phyloP scores from a whole-genome alignment of 2,113 vertebrate species.

The Myotis davidii region DNA sequence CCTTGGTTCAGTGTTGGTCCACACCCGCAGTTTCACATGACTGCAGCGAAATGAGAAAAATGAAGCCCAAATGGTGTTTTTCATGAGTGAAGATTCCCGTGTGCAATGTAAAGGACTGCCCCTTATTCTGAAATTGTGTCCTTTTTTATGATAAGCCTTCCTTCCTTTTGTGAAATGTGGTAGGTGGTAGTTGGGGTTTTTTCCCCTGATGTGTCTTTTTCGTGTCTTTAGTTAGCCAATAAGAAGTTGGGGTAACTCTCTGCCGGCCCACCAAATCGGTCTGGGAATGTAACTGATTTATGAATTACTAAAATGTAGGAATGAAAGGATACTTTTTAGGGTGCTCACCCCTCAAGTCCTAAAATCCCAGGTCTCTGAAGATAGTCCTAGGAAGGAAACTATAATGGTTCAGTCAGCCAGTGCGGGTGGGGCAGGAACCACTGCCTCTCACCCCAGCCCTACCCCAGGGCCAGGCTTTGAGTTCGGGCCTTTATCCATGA shows the following conservation, averaged over 20 bases:
- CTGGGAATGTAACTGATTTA: neutral
- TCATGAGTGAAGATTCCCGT: neutral
- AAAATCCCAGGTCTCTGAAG: neutral
- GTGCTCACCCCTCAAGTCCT: neutral
- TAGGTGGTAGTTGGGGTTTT: neutral
- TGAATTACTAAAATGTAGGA: neutral
- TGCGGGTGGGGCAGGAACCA: neutral
- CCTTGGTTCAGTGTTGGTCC: neutral
- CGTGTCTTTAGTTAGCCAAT: neutral
- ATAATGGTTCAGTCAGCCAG: neutral
- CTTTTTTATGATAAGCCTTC: neutral
- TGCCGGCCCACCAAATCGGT: neutral
- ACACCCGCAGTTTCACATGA: neutral
- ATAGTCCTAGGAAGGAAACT: neutral
- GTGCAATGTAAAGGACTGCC: neutral
- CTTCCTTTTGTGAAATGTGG: neutral
- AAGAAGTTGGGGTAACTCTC: neutral
- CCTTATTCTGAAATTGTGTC: neutral
- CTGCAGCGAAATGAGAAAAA: neutral
- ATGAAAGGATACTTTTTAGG: neutral
- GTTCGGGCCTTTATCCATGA: neutral
- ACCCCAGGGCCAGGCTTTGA: neutral
- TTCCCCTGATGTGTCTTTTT: neutral
- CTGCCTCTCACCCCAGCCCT: neutral
- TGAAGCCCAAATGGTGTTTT: neutral